Conservation (phyloP, 2,113 vertebrate species). For the Pavo muticus region DNA sequence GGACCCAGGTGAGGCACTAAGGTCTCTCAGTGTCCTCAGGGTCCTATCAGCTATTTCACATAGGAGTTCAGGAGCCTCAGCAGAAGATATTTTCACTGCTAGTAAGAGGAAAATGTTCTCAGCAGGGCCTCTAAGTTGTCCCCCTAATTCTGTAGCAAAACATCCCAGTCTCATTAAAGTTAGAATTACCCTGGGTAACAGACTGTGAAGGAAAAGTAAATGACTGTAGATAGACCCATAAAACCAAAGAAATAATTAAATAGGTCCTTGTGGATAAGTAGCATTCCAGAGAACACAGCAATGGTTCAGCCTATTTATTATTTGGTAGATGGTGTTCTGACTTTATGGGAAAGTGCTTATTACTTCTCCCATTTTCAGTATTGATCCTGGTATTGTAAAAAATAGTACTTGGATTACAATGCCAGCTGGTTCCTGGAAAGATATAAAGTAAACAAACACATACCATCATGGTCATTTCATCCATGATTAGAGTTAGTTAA, state of each 20-base stretch:
- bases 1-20: accelerated
- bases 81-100: not conserved
- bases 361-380: slow-evolving; percentile 65
- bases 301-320: slow-evolving; percentile 31
- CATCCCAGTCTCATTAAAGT: slow-evolving; percentile 38
- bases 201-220: slow-evolving; percentile 70
- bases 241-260: slow-evolving; percentile 68
- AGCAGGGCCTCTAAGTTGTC: not conserved
- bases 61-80: not conserved
- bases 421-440: slow-evolving; percentile 9
- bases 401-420: slow-evolving; percentile 20
- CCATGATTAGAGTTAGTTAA: not conserved
- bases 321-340: slow-evolving; percentile 43
- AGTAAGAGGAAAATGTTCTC: not conserved
- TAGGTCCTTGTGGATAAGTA: slow-evolving; percentile 47
- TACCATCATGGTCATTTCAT: not conserved
- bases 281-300: slow-evolving; percentile 41
- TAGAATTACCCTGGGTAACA: slow-evolving; percentile 63
- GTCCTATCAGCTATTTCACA: not conserved
- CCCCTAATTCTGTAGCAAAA: slow-evolving; percentile 22
- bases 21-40: not conserved
- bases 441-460: not conserved
- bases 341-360: slow-evolving; percentile 47
- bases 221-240: slow-evolving; percentile 51
- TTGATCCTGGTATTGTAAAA: slow-evolving; percentile 41